These are phyloP conservation scores for Arbacia lixula DNA, from an alignment of 53 echinoderm and acorn worm species.

Conservation along the genomic window DNA sequence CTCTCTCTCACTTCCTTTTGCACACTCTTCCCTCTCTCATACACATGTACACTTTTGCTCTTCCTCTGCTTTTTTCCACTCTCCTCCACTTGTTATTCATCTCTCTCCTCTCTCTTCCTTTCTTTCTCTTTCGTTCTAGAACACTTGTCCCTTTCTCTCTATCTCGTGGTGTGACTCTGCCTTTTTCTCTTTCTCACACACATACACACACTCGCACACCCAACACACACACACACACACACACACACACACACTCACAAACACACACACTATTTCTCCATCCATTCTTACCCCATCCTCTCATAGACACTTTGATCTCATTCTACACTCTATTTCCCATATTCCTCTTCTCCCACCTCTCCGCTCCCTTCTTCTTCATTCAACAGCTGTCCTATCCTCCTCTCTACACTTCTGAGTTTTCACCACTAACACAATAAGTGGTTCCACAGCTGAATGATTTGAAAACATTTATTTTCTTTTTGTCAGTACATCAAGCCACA, in stretches of 20 bases:
- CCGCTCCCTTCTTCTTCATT: too few species aligned
- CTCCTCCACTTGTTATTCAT: neutral
- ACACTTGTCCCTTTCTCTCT: neutral
- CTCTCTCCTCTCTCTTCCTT: neutral
- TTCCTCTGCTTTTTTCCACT: neutral
- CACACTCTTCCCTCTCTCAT: neutral
- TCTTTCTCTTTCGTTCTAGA: neutral
- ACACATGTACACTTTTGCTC: neutral
- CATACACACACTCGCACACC: neutral
- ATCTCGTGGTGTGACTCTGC: neutral
- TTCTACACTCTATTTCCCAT: too few species aligned
- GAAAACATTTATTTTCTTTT: too few species aligned
- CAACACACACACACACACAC: neutral
- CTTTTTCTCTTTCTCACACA: neutral
- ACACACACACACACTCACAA: neutral
- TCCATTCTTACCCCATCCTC: too few species aligned
- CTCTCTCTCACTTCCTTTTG: neutral
- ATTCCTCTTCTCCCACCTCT: too few species aligned
- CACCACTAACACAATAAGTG: too few species aligned
- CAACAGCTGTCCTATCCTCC: too few species aligned
- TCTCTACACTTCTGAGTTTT: too few species aligned
- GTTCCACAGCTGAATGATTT: too few species aligned
- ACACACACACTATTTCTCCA: neutral
- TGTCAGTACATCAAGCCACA: too few species aligned
- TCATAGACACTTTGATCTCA: too few species aligned